Conservation (phyloP, 2,113 vertebrate species). For the Podarcis cretensis region DNA sequence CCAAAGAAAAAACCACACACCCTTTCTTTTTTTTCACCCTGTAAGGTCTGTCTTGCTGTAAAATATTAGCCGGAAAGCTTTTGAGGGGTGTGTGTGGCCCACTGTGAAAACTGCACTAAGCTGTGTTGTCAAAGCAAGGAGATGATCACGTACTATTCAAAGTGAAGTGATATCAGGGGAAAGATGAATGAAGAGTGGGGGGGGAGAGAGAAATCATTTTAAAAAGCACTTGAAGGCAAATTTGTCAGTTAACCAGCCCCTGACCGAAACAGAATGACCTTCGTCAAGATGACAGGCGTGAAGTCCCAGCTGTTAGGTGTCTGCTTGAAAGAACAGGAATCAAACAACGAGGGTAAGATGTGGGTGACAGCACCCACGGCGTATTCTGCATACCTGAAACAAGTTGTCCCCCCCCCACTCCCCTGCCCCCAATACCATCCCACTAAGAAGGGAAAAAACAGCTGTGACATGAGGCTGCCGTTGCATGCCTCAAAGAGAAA, state of each 20-base stretch:
- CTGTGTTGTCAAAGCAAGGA: constrained; percentile 27
- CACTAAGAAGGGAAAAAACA: background rate
- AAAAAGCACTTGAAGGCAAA: background rate
- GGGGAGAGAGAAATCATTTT: too few species aligned
- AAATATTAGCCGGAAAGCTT: background rate
- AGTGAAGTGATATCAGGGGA: background rate
- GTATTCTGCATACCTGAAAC: constrained; percentile 8
- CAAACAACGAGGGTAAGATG: background rate
- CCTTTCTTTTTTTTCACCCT: background rate
- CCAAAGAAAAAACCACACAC: too few species aligned
- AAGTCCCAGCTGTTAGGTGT: background rate
- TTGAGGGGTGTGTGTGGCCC: background rate
- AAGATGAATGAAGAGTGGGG: background rate
- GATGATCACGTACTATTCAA: background rate
- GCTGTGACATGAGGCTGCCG: background rate
- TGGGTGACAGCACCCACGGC: fast-evolving
- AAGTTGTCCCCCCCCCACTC: background rate
- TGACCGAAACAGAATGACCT: background rate
- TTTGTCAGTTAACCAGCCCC: constrained; percentile 40
- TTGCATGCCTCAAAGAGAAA: fast-evolving
- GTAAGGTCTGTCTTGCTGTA: background rate
- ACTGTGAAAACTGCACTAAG: background rate
- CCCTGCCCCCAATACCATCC: background rate
- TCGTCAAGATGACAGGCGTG: background rate
- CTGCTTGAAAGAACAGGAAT: background rate